Conservation (phyloP, 2,888 invertebrate species). For the Isotomurus palustris region DNA sequence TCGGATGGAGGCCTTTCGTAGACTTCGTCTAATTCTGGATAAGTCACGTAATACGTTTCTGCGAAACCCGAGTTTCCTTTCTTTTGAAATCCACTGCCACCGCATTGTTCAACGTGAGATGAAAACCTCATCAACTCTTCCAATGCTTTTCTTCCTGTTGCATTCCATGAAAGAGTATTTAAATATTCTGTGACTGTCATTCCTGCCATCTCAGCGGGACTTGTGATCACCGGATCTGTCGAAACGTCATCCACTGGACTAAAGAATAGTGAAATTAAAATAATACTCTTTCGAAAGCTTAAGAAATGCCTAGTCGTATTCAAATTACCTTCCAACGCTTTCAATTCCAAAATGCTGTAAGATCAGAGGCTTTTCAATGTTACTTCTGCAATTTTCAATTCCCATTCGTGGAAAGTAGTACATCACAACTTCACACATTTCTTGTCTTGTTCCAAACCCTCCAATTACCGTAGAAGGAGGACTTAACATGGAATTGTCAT, state of each 20-base stretch:
- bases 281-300: too few species aligned
- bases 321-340: neutral
- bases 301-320: too few species aligned
- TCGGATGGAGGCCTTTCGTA: neutral
- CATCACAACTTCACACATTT: constrained; percentile 9
- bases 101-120: constrained; percentile 1
- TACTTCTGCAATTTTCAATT: constrained; percentile 8
- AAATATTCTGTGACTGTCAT: neutral
- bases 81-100: constrained; percentile 6
- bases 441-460: constrained; percentile 6
- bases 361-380: neutral
- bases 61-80: neutral
- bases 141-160: neutral
- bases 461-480: neutral
- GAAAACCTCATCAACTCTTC: constrained; percentile 2
- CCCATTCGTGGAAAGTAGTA: constrained; percentile 5
- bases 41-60: constrained; percentile 1
- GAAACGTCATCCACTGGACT: neutral
- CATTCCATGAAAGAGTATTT: neutral
- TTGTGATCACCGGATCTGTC: neutral
- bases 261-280: neutral
- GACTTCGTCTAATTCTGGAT: neutral
- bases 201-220: neutral
- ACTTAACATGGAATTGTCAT: neutral
- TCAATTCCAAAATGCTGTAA: neutral